Evolutionary conservation across 2,888 invertebrate genomes (phyloP).

Genomic region (Cheilosia pagana): DNA sequence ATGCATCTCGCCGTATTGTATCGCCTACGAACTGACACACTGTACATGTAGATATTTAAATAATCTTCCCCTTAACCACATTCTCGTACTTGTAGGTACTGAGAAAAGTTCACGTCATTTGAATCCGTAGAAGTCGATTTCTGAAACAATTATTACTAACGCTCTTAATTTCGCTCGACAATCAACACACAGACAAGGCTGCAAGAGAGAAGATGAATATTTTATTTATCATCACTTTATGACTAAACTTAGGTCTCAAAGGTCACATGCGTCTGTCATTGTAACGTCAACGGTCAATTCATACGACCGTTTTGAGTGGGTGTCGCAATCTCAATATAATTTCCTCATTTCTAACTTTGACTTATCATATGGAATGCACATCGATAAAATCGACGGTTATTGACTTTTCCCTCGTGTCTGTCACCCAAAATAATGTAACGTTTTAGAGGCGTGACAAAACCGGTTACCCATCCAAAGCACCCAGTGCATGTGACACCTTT

Average conservation of each 20-base stretch:
- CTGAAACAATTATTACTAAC: conserved; percentile 7
- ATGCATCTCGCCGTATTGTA: background rate
- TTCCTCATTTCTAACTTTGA: conserved; percentile 28
- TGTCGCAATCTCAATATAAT: conserved; percentile 27
- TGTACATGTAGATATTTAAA: conserved; percentile 12
- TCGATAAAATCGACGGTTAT: conserved; percentile 49
- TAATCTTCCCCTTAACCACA: conserved; percentile 4
- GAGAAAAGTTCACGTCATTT: conserved; percentile 26
- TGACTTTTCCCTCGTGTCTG: conserved; percentile 44
- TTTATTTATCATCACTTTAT: conserved; percentile 29
- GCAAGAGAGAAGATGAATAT: background rate
- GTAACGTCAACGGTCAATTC: background rate
- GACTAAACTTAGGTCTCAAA: conserved; percentile 46
- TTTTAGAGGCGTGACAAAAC: conserved; percentile 69
- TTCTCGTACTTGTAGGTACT: background rate
- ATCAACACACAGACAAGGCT: background rate
- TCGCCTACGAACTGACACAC: conserved; percentile 18
- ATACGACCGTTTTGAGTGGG: conserved; percentile 22
- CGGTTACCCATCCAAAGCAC: conserved; percentile 36
- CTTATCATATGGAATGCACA: conserved; percentile 21
- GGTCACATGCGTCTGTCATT: conserved; percentile 39
- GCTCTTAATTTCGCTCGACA: conserved; percentile 6
- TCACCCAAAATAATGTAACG: conserved; percentile 28
- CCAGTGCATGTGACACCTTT: conserved; percentile 57
- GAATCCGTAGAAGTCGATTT: conserved; percentile 35